Base-by-base conservation (phyloP, 1,140 invertebrate genomes). In the Drosophila miranda region DNA sequence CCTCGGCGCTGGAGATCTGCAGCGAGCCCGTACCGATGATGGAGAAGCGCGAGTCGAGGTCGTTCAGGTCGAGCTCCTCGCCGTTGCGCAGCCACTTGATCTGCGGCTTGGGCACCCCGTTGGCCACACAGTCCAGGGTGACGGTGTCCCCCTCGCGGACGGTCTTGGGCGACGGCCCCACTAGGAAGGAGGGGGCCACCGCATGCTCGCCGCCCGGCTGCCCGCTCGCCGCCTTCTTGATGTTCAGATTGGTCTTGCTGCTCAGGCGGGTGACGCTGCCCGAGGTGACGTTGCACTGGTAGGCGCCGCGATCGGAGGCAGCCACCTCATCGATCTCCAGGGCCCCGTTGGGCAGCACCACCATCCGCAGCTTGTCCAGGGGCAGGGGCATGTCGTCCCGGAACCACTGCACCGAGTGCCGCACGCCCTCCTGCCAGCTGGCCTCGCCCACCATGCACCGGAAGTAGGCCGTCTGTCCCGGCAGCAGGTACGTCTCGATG, bases 1-100 rank as follows among this genome's bases (percentile, higher is more conserved):
- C 95, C 77, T 94, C 93, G 28, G 97, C 93, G 45, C 94, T 93
- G 55, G 93, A 94, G 74, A 99, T 97, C 89, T 95, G 94, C 59
- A 97, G 92, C 91, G 90, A 97, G 3, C 93, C 94, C 1, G 93
- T 92, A 0, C 94, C 94, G 45, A 93, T 92, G 73, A 94, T 92
- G 69, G 93, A 93, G 91, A 95, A 96, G 14, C 95, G 92, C 7
- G 94, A 95, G 78, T 96, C 95, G 60, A 94, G 90, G 90, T 95
- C 93, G 59, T 94, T 95, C 59, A 98, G 93, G 91, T 98, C 96
- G 52, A 99, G 94, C 28, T 95, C 94, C n/a, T 94, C 94, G 0
- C 97, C 97, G 92, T 98, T 96, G 92, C 98, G 98, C 0, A 99
- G 92, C 98, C 98, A 99, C 49, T 94, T 94, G 63, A 99, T 96